A percentile compares a stretch with the other conserved stretches of the same genome.
Conservation (phyloP, 2,113 vertebrate genomes). For the Heliornis fulica region DNA sequence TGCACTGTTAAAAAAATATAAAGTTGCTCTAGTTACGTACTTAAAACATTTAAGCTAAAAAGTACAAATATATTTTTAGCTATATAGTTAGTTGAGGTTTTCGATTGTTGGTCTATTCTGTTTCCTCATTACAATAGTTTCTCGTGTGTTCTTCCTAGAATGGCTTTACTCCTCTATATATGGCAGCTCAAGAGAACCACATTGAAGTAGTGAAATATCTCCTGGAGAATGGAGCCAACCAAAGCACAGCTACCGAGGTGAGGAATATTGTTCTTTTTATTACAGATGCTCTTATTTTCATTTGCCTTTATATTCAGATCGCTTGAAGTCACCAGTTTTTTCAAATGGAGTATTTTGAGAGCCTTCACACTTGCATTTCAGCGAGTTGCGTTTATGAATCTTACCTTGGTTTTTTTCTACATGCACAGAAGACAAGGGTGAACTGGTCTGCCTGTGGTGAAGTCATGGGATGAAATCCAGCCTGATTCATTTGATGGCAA, state of each 20-base stretch:
- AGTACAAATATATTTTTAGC: not conserved
- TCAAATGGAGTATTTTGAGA: not conserved
- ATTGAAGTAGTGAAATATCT: constrained; percentile 94
- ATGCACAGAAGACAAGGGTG: not conserved
- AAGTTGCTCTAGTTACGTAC: not conserved
- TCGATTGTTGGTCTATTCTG: accelerated
- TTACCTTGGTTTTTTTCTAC: not conserved
- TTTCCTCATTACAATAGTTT: not conserved
- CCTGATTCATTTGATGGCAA: not conserved
- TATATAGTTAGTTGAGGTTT: not conserved
- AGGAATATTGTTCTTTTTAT: not conserved
- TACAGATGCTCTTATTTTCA: accelerated
- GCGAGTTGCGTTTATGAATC: not conserved
- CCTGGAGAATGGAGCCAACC: constrained; percentile 95
- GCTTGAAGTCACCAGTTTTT: not conserved
- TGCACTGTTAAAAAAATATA: not conserved
- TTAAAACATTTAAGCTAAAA: not conserved
- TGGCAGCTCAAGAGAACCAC: constrained; percentile 99
- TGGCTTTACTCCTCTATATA: constrained; percentile 97
- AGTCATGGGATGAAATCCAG: not conserved
- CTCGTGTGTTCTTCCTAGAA: constrained; percentile 76
- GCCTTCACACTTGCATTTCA: not conserved
- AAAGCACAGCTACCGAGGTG: constrained; percentile 98
- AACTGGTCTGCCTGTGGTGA: not conserved
- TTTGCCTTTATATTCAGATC: not conserved